These are phyloP conservation scores for Acleris sparsana DNA, from an alignment of 2,888 invertebrate genomes.

Conservation along the genomic window DNA sequence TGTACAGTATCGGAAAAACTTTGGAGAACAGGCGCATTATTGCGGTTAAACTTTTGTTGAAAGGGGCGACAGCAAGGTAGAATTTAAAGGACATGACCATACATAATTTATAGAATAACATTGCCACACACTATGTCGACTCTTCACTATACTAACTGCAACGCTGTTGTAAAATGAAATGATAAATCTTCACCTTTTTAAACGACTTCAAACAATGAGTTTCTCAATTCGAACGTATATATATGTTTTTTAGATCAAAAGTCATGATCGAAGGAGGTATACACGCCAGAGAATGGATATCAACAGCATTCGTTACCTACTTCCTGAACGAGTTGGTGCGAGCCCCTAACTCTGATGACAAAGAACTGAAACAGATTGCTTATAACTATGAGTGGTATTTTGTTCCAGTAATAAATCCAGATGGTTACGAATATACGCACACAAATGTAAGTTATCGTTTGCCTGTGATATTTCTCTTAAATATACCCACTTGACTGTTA, in stretches of 20 bases:
- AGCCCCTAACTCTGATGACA: conserved; percentile 59
- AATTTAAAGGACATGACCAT: background rate
- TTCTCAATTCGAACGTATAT: no score
- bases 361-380: conserved; percentile 65
- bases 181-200: no score
- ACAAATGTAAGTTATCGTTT: conserved; percentile 26
- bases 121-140: no score
- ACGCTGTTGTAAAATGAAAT: no score
- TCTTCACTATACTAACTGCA: no score
- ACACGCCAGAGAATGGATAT: conserved; percentile 90
- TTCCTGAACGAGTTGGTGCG: conserved; percentile 79
- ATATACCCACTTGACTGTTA: no score
- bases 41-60: conserved; percentile 49
- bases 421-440: conserved; percentile 85
- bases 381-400: conserved; percentile 86
- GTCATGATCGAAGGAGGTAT: conserved; percentile 85
- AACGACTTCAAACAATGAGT: no score
- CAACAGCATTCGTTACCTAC: conserved; percentile 84
- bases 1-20: conserved; percentile 65
- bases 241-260: conserved; percentile 76
- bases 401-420: conserved; percentile 88
- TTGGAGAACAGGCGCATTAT: conserved; percentile 65
- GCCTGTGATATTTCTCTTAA: no score
- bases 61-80: conserved; percentile 41
- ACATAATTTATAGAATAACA: no score